phyloP scores from a whole-genome alignment of 2,888 invertebrate genomes.

The Lithodes maja region DNA sequence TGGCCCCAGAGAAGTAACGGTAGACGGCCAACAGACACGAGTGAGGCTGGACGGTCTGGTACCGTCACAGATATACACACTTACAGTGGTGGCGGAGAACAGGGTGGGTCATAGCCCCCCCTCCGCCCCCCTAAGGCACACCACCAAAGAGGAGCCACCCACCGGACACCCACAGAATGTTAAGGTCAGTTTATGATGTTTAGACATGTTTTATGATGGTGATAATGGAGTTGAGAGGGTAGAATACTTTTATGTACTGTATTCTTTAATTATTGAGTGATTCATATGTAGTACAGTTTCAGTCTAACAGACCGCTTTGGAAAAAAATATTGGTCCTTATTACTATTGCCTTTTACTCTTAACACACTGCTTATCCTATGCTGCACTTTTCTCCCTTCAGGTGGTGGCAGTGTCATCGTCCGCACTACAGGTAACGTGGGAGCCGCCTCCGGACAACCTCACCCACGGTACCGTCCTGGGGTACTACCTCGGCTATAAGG shows the following conservation, averaged over 20 bases:
- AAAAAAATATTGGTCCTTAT: too few relatives aligned
- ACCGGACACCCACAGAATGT: constrained; percentile 6
- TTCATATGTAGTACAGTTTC: too few relatives aligned
- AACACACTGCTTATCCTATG: neutral
- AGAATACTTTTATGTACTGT: too few relatives aligned
- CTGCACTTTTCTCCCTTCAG: constrained; percentile 22
- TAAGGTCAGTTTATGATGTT: neutral
- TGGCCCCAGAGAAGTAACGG: constrained; percentile 44
- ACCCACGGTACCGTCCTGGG: constrained; percentile 66
- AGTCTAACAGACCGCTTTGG: too few relatives aligned
- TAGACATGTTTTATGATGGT: neutral
- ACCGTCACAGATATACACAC: constrained; percentile 65
- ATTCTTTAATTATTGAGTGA: too few relatives aligned
- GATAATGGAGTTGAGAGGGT: too few relatives aligned
- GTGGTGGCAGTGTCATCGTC: constrained; percentile 58
- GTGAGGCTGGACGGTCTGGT: constrained; percentile 58
- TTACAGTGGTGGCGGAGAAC: constrained; percentile 63
- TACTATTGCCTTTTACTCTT: too few relatives aligned
- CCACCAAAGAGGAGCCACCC: constrained; percentile 65
- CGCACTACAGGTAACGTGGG: constrained; percentile 66
- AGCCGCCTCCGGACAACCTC: constrained; percentile 61
- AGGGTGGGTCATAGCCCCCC: constrained; percentile 58
- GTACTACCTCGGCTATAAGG: constrained; percentile 67
- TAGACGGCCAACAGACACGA: constrained; percentile 44
- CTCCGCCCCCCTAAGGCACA: constrained; percentile 44